Evolutionary conservation across 2,888 invertebrate species (phyloP), one percentile per base, ranked within the genome.

Genomic region (Meganola albula): DNA sequence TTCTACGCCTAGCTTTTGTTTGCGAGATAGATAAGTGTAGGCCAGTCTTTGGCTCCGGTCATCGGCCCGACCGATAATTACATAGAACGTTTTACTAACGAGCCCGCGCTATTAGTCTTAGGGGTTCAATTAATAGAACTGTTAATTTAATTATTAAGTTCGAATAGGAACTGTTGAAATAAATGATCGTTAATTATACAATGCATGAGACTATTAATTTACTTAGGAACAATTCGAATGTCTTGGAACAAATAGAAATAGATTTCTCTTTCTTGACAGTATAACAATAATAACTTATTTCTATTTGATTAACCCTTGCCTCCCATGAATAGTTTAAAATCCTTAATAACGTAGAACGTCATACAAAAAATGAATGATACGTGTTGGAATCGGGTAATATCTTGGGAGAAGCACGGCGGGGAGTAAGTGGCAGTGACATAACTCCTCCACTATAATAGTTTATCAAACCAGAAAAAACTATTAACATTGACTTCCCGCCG

Each of bases 11-110:
- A 53, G 52, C 67, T 70, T 82, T 82, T 82, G 80, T 84, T 79
- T 77, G 74, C n/a, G n/a, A 66, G 61, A 53, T 60, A 76, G 78
- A 79, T 82, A 77, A 80, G 74, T 78, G 78, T 77, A 76, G 74
- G 58, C 61, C 51, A 56, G 48, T 58, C 62, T 47, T 64, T 57
- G 50, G 67, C 60, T 60, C 68, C 75, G 78, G 79, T 76, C 76
- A 69, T 71, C 73, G 68, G 76, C 76, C 78, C 63, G 59, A 42
- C 45, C 56, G 55, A 64, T 82, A 79, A 79, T 82, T 80, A 79
- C 54, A 70, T 60, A 63, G 63, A 54, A 65, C 62, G 60, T 58
- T 67, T 52, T 58, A 58, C 68, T 74, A 74, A 77, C 75, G 64
- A 79, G 63, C 58, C 53, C 61, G 54, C 48, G 57, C 48, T 53